A percentile compares a stretch with the other conserved stretches of the same genome.
These are phyloP conservation scores for Oophaga sylvatica DNA, from an alignment of 2,797 vertebrate genomes.

Conservation along the genomic window DNA sequence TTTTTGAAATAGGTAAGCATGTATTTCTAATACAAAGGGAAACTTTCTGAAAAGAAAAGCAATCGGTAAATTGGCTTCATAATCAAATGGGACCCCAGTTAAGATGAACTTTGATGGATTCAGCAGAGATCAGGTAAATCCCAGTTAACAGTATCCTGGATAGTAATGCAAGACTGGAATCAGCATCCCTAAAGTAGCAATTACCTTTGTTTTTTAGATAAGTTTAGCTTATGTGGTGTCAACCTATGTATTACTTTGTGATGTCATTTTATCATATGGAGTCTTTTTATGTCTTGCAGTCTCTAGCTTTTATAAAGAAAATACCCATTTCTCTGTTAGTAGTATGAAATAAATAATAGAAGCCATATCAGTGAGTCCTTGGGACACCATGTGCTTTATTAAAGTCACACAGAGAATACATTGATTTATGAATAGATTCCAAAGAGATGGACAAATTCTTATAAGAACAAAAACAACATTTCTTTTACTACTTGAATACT, in stretches of 20 bases:
- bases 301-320: background rate
- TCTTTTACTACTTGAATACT: background rate
- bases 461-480: background rate
- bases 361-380: background rate
- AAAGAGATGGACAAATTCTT: background rate
- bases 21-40: slow-evolving; percentile 71
- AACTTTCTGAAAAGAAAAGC: slow-evolving; percentile 68
- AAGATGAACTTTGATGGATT: slow-evolving; percentile 77
- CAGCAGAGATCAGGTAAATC: slow-evolving; percentile 65
- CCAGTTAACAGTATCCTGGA: slow-evolving; percentile 73
- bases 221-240: slow-evolving; percentile 37
- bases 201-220: slow-evolving; percentile 41
- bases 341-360: background rate
- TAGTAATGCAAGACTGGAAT: slow-evolving; percentile 71
- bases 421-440: slow-evolving; percentile 20
- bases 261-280: slow-evolving; percentile 33
- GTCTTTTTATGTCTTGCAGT: background rate
- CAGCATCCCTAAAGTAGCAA: slow-evolving; percentile 52
- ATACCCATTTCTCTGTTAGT: background rate
- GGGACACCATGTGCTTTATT: background rate
- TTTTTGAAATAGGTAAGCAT: slow-evolving; percentile 72
- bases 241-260: slow-evolving; percentile 29
- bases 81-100: slow-evolving; percentile 77
- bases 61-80: slow-evolving; percentile 76
- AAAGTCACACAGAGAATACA: slow-evolving; percentile 20